Conservation (phyloP, 2,797 vertebrate genomes). For the Hippopotamyrus pictus region DNA sequence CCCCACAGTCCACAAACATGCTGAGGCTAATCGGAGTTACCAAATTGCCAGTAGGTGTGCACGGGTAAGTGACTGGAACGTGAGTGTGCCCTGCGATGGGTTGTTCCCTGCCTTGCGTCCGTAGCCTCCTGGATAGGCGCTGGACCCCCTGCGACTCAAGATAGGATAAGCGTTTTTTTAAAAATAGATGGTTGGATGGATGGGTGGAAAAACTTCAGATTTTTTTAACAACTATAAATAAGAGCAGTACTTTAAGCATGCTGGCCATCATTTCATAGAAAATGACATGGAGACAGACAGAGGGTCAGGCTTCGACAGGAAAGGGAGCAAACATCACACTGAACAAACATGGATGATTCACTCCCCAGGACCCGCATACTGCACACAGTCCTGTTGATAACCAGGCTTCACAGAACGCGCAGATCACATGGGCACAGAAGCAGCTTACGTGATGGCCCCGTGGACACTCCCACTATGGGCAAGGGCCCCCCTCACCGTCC, state of each 20-base stretch:
- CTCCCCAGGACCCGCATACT: neutral
- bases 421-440: neutral
- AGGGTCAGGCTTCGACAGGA: neutral
- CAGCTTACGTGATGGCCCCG: neutral
- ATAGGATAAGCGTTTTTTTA: neutral
- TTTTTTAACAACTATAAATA: neutral
- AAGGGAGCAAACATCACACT: neutral
- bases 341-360: neutral
- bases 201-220: neutral
- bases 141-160: neutral
- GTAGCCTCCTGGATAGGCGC: neutral
- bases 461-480: constrained; percentile 18
- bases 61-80: neutral
- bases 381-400: neutral
- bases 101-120: neutral
- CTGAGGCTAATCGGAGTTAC: neutral
- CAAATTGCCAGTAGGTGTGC: neutral
- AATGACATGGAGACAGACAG: neutral
- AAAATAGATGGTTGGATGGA: neutral
- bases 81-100: neutral
- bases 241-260: neutral
- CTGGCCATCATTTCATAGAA: neutral
- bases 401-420: neutral
- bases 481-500: neutral
- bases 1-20: neutral